Conservation (phyloP, 2,113 vertebrate genomes). For the Sturnira hondurensis region DNA sequence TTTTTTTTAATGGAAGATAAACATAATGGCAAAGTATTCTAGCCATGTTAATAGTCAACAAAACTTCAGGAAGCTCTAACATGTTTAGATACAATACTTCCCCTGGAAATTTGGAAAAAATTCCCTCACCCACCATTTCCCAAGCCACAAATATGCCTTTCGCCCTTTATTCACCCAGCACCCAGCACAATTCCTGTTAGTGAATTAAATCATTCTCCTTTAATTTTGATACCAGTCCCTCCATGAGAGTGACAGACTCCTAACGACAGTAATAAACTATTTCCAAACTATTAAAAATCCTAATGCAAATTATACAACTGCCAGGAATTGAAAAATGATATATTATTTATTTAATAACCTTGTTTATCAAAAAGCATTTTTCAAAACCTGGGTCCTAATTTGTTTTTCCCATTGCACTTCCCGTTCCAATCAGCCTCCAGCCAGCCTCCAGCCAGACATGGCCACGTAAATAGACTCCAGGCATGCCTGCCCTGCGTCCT, state of each 20-base stretch:
- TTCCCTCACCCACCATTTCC: neutral
- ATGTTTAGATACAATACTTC: neutral
- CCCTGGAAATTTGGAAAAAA: neutral
- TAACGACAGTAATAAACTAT: neutral
- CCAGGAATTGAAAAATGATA: neutral
- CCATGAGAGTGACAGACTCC: neutral
- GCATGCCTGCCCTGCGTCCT: constrained; percentile 45
- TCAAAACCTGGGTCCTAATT: constrained; percentile 23
- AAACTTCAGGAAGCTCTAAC: neutral
- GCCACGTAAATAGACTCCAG: constrained; percentile 63
- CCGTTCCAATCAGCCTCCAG: constrained; percentile 41
- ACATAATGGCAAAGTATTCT: neutral
- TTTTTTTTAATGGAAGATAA: neutral
- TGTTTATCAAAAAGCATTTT: neutral
- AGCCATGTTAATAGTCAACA: neutral
- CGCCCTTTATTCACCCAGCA: neutral
- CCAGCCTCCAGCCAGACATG: constrained; percentile 42
- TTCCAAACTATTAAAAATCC: neutral
- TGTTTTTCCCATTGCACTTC: constrained; percentile 32
- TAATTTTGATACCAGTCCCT: neutral
- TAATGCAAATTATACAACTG: neutral
- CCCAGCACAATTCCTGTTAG: neutral
- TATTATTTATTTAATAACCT: neutral
- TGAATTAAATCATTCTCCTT: neutral
- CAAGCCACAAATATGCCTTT: neutral